Percentiles rank a stretch among this genome's conserved stretches.
phyloP scores from a whole-genome alignment of 2,888 invertebrate genomes.

The Slavum lentiscoides region DNA sequence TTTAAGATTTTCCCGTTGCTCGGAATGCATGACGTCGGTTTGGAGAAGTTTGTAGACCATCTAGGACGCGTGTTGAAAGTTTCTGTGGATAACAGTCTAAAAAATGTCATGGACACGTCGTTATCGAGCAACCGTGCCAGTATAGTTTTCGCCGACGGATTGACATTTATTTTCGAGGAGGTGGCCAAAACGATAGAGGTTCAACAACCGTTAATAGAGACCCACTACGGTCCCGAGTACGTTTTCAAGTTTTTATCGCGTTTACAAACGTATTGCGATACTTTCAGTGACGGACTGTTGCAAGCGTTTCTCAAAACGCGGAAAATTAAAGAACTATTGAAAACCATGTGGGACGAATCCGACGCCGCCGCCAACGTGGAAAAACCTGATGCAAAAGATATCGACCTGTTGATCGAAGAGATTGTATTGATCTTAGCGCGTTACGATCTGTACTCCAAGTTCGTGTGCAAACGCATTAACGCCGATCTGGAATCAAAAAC shows the following conservation, averaged over 20 bases:
- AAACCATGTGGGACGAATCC: constrained; percentile 45
- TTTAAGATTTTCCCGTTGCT: constrained; percentile 96
- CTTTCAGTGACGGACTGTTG: constrained; percentile 63
- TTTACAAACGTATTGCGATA: constrained; percentile 77
- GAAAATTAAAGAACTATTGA: constrained; percentile 59
- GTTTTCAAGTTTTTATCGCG: constrained; percentile 72
- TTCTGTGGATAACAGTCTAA: constrained; percentile 19
- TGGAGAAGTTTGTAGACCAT: constrained; percentile 84
- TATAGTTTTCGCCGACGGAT: constrained; percentile 81
- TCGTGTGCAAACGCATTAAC: constrained; percentile 63
- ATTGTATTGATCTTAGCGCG: constrained; percentile 88
- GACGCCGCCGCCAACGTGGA: constrained; percentile 59
- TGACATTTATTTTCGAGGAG: constrained; percentile 82
- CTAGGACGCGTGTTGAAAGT: constrained; percentile 74
- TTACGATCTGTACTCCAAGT: constrained; percentile 87
- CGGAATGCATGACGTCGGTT: constrained; percentile 86
- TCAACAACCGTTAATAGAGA: constrained; percentile 86
- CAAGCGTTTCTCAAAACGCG: constrained; percentile 74
- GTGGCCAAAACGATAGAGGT: constrained; percentile 82
- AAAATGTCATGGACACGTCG: constrained; percentile 27
- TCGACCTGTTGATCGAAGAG: constrained; percentile 87
- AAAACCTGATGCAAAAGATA: constrained; percentile 76
- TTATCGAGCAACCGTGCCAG: constrained; percentile 66
- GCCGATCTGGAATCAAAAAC: constrained; percentile 53
- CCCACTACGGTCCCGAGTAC: constrained; percentile 81